Evolutionary conservation across 2,797 vertebrate genomes (phyloP), one percentile per base, ranked within the genome.

Genomic region (Sebastolobus alascanus): DNA sequence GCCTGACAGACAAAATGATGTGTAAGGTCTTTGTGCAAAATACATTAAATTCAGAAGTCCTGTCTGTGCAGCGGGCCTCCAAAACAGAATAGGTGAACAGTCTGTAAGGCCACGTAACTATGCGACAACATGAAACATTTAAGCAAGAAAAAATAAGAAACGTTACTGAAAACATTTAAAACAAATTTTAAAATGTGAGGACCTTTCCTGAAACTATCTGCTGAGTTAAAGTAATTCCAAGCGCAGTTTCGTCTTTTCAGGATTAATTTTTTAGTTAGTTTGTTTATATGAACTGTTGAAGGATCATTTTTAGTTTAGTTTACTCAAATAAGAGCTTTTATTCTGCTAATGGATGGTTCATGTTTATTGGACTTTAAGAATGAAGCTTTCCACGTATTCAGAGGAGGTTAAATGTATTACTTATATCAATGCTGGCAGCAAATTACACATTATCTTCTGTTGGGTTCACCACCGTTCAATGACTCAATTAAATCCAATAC

Each of bases 1-100:
- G 66, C 31, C 66, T 77, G 61, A 80, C 38, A 65, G 52, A 80
- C n/a, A 79, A 64, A 74, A 69, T 29, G 50, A 71, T 46, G 31
- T 8, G 22, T 6, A 31, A 63, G 56, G 27, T 25, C 10, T 75
- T 33, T 46, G 31, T 31, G 65, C 52, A 78, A 40, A 38, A 63
- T 8, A 40, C 16, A 8, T 1, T 50, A 68, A 52, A 37, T 38
- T 13, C 0, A 40, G 61, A n/a, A 68, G 2, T 54, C 16, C 29
- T 71, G 76, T 35, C 31, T 50, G 66, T 58, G 56, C 16, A 59
- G 33, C 5, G 13, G 10, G 33, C 11, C 25, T 63, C 56, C 22
- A 68, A 40, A 75, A 59, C 13, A 38, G 5, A 68, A 40, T 1
- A 77, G 16, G 2, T 4, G 29, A 14, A 43, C 18, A 71, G 4